Conservation (phyloP, 2,113 vertebrate genomes). For the Mormyrus iriodes region DNA sequence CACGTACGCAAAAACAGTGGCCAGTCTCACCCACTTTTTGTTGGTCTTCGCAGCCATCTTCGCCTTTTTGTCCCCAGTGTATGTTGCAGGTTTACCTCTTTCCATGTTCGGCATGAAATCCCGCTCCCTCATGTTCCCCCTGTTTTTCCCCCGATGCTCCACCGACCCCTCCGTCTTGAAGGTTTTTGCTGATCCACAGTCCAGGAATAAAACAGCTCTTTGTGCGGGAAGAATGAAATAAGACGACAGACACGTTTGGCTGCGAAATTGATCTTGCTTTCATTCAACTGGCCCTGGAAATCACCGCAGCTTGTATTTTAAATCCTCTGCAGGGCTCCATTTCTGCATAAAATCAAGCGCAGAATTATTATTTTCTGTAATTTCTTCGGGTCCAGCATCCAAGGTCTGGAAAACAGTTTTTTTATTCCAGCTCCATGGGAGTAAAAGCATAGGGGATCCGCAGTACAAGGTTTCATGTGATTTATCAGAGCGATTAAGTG, state of each 20-base stretch:
- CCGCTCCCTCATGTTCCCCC: slow-evolving; percentile 87
- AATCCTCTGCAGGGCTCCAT: slow-evolving; percentile 46
- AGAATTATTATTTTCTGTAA: slow-evolving; percentile 37
- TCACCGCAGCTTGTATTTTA: slow-evolving; percentile 35
- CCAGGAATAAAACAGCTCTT: slow-evolving; percentile 47
- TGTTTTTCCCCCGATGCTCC: slow-evolving; percentile 86
- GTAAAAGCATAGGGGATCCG: slow-evolving; percentile 35
- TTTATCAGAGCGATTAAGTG: slow-evolving; percentile 46
- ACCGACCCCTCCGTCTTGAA: slow-evolving; percentile 82
- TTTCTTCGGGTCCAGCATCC: slow-evolving; percentile 45
- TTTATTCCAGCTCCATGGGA: slow-evolving; percentile 34
- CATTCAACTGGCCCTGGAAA: slow-evolving; percentile 42
- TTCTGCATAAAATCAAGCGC: slow-evolving; percentile 41
- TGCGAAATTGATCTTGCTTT: slow-evolving; percentile 32
- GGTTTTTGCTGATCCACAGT: slow-evolving; percentile 53
- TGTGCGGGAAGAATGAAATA: slow-evolving; percentile 24
- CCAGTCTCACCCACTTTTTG: slow-evolving; percentile 97
- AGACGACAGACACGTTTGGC: slow-evolving; percentile 27
- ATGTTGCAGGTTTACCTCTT: slow-evolving; percentile 93
- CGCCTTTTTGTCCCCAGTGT: slow-evolving; percentile 98
- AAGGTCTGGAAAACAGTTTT: slow-evolving; percentile 24
- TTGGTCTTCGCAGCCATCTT: slow-evolving; percentile 98
- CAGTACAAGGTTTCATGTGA: slow-evolving; percentile 45
- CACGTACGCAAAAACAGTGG: slow-evolving; percentile 95
- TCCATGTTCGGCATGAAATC: slow-evolving; percentile 85